phyloP scores from a whole-genome alignment of 1,140 invertebrate species.

The Hestina assimilis region DNA sequence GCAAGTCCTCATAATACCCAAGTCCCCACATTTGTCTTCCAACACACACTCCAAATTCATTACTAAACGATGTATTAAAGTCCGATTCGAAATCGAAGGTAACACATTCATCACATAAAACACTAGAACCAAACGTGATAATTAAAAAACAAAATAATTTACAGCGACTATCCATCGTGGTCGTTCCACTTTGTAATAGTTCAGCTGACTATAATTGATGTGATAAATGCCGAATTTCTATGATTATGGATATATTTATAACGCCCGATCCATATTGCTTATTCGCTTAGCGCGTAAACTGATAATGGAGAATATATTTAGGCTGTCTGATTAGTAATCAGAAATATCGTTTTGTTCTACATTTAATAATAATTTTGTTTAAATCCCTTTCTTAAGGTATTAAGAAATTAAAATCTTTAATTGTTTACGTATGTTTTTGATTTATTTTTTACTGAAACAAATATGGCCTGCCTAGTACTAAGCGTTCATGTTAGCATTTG shows the following conservation, averaged over 20 bases:
- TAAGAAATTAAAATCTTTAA: too few relatives aligned
- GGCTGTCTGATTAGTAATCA: neutral
- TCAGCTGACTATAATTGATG: constrained; percentile 31
- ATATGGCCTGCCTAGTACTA: too few relatives aligned
- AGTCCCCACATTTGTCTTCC: constrained; percentile 31
- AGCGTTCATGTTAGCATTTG: too few relatives aligned
- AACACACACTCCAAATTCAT: constrained; percentile 29
- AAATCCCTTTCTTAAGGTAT: too few relatives aligned
- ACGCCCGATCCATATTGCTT: constrained; percentile 15
- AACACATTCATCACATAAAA: constrained; percentile 37
- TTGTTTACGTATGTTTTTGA: too few relatives aligned
- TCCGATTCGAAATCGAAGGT: constrained; percentile 44
- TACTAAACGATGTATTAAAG: constrained; percentile 29
- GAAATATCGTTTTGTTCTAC: too few relatives aligned
- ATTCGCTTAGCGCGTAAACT: constrained; percentile 2
- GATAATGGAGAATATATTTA: constrained; percentile 19
- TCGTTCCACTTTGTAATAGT: constrained; percentile 29
- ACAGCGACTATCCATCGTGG: constrained; percentile 23
- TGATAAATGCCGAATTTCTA: constrained; percentile 39
- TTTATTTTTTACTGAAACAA: too few relatives aligned
- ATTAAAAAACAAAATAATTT: constrained; percentile 21
- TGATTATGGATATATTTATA: constrained; percentile 33
- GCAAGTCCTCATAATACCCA: constrained; percentile 26
- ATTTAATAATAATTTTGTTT: too few relatives aligned
- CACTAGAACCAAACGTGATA: constrained; percentile 22